phyloP scores from a whole-genome alignment of 2,113 vertebrate species.

The Benthochromis sp. region DNA sequence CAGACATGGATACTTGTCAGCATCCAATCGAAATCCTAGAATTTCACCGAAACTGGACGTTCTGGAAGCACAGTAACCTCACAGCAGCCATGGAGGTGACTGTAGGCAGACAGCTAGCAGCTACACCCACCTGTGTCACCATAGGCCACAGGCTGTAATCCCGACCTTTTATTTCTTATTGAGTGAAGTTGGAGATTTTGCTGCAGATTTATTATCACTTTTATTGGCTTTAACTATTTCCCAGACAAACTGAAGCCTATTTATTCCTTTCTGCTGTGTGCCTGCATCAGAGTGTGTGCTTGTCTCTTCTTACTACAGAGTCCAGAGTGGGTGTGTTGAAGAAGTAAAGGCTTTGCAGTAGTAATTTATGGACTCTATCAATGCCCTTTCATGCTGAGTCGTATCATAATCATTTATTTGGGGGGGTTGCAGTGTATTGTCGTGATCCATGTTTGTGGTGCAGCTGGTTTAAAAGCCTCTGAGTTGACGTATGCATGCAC shows the following conservation, averaged over 20 bases:
- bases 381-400: not conserved
- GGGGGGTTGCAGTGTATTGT: not conserved
- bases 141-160: not conserved
- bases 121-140: not conserved
- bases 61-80: not conserved
- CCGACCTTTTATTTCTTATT: not conserved
- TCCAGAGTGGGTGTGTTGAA: not conserved
- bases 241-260: not conserved
- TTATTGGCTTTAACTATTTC: not conserved
- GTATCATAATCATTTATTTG: not conserved
- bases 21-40: not conserved
- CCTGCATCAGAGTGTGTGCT: accelerated
- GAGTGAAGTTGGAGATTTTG: not conserved
- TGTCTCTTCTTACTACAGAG: not conserved
- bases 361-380: not conserved
- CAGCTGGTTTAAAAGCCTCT: not conserved
- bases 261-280: not conserved
- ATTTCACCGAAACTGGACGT: accelerated
- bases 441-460: not conserved
- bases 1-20: not conserved
- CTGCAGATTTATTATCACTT: not conserved
- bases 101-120: not conserved
- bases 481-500: not conserved
- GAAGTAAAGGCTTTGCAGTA: not conserved
- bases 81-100: not conserved